These are phyloP conservation scores for Henricia sp. DNA, from an alignment of 53 echinoderm and acorn worm species.

Conservation along the genomic window DNA sequence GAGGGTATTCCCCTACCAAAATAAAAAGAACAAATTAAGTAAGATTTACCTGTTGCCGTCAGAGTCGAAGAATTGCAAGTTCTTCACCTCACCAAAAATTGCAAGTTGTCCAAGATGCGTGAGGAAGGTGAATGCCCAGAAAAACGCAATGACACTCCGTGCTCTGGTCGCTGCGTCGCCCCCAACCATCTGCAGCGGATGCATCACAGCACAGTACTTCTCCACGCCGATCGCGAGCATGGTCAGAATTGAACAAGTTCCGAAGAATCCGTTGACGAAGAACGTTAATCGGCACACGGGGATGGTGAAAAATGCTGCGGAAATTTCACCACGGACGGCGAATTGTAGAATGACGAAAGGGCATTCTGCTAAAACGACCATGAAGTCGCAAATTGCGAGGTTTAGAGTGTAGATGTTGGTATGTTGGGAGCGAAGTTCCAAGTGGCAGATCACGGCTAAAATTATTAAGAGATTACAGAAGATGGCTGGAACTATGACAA, in stretches of 20 bases:
- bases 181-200: constrained; percentile 78
- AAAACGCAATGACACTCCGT: constrained; percentile 69
- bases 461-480: constrained; percentile 64
- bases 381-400: constrained; percentile 85
- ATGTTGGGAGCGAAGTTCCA: constrained; percentile 65
- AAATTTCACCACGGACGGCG: constrained; percentile 59
- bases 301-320: constrained; percentile 50
- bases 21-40: neutral
- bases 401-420: constrained; percentile 81
- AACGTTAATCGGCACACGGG: constrained; percentile 72
- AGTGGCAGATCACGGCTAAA: constrained; percentile 29
- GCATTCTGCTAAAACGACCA: constrained; percentile 79
- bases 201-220: constrained; percentile 80
- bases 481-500: constrained; percentile 64
- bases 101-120: constrained; percentile 84
- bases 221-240: constrained; percentile 89
- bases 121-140: constrained; percentile 78
- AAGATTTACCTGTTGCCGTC: constrained; percentile 37
- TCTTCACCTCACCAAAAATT: constrained; percentile 66
- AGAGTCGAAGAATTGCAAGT: constrained; percentile 33
- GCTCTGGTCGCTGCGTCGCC: constrained; percentile 75
- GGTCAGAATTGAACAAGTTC: constrained; percentile 88
- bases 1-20: too few relatives aligned
- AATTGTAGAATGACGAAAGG: constrained; percentile 74
- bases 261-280: constrained; percentile 84